A percentile compares a stretch with the other conserved stretches of the same genome.
phyloP scores from a whole-genome alignment of 2,113 vertebrate genomes.

The Probosciger aterrimus region DNA sequence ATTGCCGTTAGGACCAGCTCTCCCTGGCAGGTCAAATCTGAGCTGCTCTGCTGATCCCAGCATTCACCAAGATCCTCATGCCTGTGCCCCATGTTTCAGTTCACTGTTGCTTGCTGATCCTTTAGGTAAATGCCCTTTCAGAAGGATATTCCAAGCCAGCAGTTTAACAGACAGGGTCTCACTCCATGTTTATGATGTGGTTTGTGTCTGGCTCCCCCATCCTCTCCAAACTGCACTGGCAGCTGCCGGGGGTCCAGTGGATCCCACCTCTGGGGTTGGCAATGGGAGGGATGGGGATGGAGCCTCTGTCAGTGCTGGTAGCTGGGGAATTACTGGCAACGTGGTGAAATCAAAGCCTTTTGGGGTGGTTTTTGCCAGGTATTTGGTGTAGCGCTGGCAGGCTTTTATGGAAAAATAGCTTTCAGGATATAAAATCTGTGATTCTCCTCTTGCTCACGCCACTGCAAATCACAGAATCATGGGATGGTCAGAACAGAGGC shows the following conservation, averaged over 20 bases:
- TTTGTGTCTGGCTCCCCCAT: background rate
- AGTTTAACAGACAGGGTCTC: background rate
- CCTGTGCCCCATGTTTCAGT: accelerated
- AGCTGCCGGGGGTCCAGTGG: accelerated
- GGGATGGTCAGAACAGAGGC: background rate
- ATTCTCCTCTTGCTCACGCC: background rate
- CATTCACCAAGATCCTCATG: background rate
- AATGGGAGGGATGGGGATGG: background rate
- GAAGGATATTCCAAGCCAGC: background rate
- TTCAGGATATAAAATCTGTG: background rate
- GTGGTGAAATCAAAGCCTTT: background rate
- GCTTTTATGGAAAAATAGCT: background rate
- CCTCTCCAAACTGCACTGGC: background rate
- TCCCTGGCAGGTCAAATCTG: accelerated
- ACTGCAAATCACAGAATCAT: background rate
- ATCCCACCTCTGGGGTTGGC: accelerated
- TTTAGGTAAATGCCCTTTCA: background rate
- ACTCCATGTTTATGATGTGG: background rate
- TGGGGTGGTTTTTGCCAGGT: too few species aligned
- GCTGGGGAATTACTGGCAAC: background rate
- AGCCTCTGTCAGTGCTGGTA: accelerated
- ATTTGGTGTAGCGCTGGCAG: background rate
- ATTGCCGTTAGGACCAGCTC: accelerated
- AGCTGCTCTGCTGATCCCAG: background rate
- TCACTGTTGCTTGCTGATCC: background rate